These are phyloP conservation scores for Jaculus jaculus DNA, from an alignment of 2,113 vertebrate species.

Conservation along the genomic window DNA sequence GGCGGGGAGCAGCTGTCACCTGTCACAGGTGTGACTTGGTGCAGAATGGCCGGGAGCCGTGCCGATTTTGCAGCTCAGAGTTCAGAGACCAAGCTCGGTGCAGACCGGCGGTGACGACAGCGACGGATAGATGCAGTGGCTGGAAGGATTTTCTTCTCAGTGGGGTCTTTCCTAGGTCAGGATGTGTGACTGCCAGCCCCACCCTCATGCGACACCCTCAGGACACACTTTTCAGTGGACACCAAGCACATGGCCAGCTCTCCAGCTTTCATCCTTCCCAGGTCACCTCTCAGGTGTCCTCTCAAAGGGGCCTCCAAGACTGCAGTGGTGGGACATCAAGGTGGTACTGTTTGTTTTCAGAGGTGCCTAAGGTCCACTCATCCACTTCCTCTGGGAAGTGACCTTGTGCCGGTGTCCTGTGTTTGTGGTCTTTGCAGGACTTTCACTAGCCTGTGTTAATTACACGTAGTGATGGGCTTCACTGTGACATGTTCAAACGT, in stretches of 20 bases:
- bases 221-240: neutral
- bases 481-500: too few relatives aligned
- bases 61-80: neutral
- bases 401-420: neutral
- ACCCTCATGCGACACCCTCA: accelerated
- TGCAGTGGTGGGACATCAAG: too few relatives aligned
- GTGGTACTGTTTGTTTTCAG: accelerated
- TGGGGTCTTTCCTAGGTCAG: neutral
- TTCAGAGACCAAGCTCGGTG: too few relatives aligned
- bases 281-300: accelerated
- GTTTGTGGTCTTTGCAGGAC: neutral
- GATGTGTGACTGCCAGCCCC: neutral
- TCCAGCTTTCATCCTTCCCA: too few relatives aligned
- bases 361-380: neutral
- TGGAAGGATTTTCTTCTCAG: accelerated
- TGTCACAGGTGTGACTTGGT: too few relatives aligned
- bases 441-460: too few relatives aligned
- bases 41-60: neutral
- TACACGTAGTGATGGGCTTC: too few relatives aligned
- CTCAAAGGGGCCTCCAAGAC: neutral
- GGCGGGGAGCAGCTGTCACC: neutral
- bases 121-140: too few relatives aligned
- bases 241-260: too few relatives aligned
- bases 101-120: too few relatives aligned
- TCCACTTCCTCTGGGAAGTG: too few relatives aligned